These are phyloP conservation scores for Polyodon spathula DNA, from an alignment of 2,113 vertebrate genomes.

Conservation along the genomic window DNA sequence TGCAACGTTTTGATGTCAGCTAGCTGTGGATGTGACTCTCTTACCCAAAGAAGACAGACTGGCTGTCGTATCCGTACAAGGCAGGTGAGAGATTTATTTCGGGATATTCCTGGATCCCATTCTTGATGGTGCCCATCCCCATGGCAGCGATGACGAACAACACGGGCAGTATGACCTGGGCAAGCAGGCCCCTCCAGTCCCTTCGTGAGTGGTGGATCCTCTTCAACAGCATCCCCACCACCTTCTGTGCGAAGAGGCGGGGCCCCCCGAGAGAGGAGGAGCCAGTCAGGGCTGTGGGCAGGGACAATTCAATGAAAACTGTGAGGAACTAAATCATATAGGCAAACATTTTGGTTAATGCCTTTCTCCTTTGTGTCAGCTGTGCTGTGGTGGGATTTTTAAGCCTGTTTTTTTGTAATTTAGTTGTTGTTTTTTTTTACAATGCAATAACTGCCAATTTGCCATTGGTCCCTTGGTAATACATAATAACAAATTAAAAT, in stretches of 20 bases:
- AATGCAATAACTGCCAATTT: too few relatives aligned
- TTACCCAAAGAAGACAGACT: conserved; percentile 83
- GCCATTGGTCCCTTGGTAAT: too few relatives aligned
- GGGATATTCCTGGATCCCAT: conserved; percentile 61
- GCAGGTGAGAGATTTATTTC: conserved; percentile 73
- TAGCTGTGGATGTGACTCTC: conserved; percentile 8
- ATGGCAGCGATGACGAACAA: conserved; percentile 82
- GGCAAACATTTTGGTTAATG: too few relatives aligned
- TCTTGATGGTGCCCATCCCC: conserved; percentile 77
- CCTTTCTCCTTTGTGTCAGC: too few relatives aligned
- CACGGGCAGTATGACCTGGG: conserved; percentile 81
- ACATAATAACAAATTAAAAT: too few relatives aligned
- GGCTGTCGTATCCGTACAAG: conserved; percentile 63
- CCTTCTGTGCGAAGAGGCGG: conserved; percentile 64
- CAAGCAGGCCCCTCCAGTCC: conserved; percentile 78
- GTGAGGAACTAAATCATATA: too few relatives aligned
- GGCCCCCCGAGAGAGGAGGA: conserved; percentile 53
- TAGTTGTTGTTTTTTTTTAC: too few relatives aligned
- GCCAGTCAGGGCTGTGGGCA: conserved; percentile 55
- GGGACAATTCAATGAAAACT: too few relatives aligned
- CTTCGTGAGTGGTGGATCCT: conserved; percentile 81
- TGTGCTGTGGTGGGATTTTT: too few relatives aligned
- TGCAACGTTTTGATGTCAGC: neutral
- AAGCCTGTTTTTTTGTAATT: too few relatives aligned
- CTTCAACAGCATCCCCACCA: conserved; percentile 78